Evolutionary conservation across 2,797 vertebrate genomes (phyloP).

Genomic region (Petrocephalus schoutedeni): DNA sequence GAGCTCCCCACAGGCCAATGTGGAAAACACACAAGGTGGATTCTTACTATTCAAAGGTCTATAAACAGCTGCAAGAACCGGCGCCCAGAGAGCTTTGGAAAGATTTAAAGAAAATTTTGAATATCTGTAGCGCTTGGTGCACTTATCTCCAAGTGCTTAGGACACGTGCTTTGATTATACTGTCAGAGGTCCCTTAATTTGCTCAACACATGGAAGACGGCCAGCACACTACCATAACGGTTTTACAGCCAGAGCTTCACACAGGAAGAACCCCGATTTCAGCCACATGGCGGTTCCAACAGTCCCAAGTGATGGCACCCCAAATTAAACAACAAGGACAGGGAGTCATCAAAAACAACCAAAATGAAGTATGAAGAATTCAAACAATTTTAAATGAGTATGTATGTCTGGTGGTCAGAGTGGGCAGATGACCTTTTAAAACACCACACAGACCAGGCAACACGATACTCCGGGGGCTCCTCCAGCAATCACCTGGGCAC

Average conservation of each 20-base stretch:
- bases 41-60: not conserved
- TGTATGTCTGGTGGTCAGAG: not conserved
- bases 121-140: not conserved
- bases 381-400: not conserved
- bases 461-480: not conserved
- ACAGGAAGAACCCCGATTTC: not conserved
- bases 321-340: not conserved
- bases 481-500: not conserved
- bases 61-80: not conserved
- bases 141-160: not conserved
- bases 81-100: not conserved
- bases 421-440: not conserved
- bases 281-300: not conserved
- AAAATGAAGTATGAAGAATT: not conserved
- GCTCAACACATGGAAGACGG: not conserved
- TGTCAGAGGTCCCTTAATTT: not conserved
- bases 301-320: not conserved
- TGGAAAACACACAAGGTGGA: not conserved
- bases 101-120: not conserved
- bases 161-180: not conserved
- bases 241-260: not conserved
- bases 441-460: not conserved
- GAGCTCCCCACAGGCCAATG: not conserved
- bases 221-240: not conserved
- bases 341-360: not conserved